phyloP scores from a whole-genome alignment of 2,888 invertebrate species.

The Chloroclystis v-ata region DNA sequence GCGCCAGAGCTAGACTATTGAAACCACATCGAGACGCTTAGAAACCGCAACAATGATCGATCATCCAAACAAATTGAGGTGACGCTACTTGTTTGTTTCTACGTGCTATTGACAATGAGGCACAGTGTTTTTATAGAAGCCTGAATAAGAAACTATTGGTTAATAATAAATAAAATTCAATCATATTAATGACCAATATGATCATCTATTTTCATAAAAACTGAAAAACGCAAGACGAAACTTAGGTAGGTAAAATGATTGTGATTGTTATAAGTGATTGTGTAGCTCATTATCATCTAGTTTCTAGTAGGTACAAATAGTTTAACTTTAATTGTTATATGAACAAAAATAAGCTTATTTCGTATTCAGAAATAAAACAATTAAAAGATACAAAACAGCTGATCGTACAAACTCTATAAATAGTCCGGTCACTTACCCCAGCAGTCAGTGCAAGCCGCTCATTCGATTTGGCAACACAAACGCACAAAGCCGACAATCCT shows the following conservation, averaged over 20 bases:
- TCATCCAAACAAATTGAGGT: conserved; percentile 3
- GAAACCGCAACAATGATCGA: conserved; percentile 13
- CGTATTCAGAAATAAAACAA: too few relatives aligned
- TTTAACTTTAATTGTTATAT: too few relatives aligned
- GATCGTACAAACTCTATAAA: conserved; percentile 8
- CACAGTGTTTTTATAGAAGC: not conserved
- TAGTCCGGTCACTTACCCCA: conserved; percentile 18
- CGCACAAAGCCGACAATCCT: conserved; percentile 10
- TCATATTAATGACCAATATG: too few relatives aligned
- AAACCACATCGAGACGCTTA: conserved; percentile 12
- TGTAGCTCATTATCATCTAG: too few relatives aligned
- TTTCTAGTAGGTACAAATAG: too few relatives aligned
- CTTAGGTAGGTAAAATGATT: too few relatives aligned
- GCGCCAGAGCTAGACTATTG: not conserved
- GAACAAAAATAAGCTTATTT: too few relatives aligned
- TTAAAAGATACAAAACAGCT: conserved; percentile 1
- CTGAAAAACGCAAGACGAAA: too few relatives aligned
- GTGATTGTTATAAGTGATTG: too few relatives aligned
- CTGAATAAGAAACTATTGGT: too few relatives aligned
- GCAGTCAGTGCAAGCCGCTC: conserved; percentile 1
- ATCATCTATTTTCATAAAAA: too few relatives aligned
- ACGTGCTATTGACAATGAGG: not conserved
- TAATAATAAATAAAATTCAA: too few relatives aligned
- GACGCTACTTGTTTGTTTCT: conserved; percentile 12
- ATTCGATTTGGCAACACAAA: conserved; percentile 9